A percentile compares a stretch with the other conserved stretches of the same genome.
Evolutionary conservation across 2,113 vertebrate species (phyloP).

Genomic region (Daboia siamensis): DNA sequence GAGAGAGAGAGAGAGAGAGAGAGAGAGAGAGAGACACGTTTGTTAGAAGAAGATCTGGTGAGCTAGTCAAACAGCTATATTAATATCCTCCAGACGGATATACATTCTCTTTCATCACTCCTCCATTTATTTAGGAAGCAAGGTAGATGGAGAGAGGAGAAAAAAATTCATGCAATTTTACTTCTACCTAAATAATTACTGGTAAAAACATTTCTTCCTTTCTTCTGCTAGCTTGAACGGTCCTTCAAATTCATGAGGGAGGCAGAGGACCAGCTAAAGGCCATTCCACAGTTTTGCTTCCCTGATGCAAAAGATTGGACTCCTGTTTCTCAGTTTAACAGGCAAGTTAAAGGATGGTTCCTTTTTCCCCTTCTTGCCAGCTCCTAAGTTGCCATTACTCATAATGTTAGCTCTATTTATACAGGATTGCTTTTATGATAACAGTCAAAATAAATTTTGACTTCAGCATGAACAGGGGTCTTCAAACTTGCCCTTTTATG

Average conservation of each 20-base stretch:
- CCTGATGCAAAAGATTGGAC: conserved; percentile 95
- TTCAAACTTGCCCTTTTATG: too few relatives aligned
- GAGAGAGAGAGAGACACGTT: neutral
- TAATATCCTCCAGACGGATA: conserved; percentile 63
- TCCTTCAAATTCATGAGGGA: conserved; percentile 94
- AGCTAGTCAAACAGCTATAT: conserved; percentile 41
- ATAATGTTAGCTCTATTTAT: neutral
- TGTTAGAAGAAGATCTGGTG: conserved; percentile 38
- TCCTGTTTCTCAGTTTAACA: conserved; percentile 89
- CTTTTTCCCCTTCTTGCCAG: neutral
- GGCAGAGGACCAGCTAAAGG: conserved; percentile 94
- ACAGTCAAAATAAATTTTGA: conserved; percentile 1
- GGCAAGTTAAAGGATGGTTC: conserved; percentile 67
- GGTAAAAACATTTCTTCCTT: conserved; percentile 51
- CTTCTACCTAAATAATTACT: conserved; percentile 57
- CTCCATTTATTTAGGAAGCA: conserved; percentile 55
- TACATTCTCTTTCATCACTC: conserved; percentile 58
- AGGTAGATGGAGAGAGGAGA: neutral
- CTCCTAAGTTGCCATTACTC: neutral
- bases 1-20: too few relatives aligned
- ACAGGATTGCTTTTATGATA: neutral
- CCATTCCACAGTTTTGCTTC: conserved; percentile 96
- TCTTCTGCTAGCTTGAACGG: conserved; percentile 81
- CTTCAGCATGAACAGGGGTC: neutral
- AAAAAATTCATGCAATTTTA: conserved; percentile 55